Conservation (phyloP, 1,140 invertebrate species). For the Lerema accius region DNA sequence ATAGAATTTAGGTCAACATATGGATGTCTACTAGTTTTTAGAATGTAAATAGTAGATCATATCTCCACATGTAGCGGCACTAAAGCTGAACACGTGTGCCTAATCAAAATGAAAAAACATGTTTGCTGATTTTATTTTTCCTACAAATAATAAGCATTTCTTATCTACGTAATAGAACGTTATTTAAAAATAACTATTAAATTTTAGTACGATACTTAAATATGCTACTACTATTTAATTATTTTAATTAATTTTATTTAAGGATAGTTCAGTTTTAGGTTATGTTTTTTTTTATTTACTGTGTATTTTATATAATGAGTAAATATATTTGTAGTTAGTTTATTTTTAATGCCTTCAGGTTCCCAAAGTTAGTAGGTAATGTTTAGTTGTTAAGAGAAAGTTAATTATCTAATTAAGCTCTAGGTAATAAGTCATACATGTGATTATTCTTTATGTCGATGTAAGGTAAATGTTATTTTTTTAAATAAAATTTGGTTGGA, state of each 20-base stretch:
- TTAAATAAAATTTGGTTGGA: conserved; percentile 42
- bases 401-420: conserved; percentile 39
- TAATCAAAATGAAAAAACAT: conserved; percentile 60
- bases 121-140: conserved; percentile 34
- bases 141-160: not conserved
- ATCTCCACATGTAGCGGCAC: conserved; percentile 42
- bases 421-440: conserved; percentile 64
- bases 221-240: not conserved
- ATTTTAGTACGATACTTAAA: not conserved
- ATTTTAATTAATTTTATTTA: not conserved
- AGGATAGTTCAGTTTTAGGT: not conserved
- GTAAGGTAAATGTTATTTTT: conserved; percentile 54
- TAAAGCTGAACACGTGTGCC: conserved; percentile 64
- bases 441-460: conserved; percentile 58
- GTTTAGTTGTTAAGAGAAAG: conserved; percentile 42
- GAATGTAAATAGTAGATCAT: conserved; percentile 41
- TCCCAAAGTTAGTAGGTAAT: conserved; percentile 43
- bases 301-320: not conserved
- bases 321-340: not conserved
- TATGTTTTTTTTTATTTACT: not conserved
- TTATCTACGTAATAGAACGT: too few relatives aligned
- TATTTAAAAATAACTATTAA: too few relatives aligned
- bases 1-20: conserved; percentile 48
- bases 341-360: conserved; percentile 36
- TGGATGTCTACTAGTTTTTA: conserved; percentile 35